These are phyloP conservation scores for Yasuhikotakia modesta DNA, from an alignment of 2,797 vertebrate species.

Conservation along the genomic window DNA sequence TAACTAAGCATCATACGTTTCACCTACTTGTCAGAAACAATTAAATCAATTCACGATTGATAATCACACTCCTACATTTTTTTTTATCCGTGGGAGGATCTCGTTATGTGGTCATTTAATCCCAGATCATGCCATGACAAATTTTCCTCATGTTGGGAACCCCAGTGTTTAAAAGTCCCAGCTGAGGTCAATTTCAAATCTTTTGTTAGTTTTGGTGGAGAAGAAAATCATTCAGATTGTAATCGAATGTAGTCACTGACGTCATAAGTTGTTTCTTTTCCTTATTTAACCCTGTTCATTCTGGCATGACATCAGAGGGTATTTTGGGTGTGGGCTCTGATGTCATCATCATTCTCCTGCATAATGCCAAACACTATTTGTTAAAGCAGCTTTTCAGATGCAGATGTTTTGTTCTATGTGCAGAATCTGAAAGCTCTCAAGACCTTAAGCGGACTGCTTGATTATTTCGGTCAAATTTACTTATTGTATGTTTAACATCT, in stretches of 20 bases:
- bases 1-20: not conserved
- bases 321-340: conserved; percentile 13
- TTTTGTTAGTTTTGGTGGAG: conserved; percentile 14
- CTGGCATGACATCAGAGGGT: conserved; percentile 58
- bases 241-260: conserved; percentile 64
- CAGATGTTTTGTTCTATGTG: not conserved
- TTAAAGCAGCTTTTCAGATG: not conserved
- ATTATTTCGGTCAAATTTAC: conserved; percentile 24
- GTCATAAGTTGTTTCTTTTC: conserved; percentile 63
- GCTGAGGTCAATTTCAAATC: conserved; percentile 69
- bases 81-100: not conserved
- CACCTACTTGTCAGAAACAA: not conserved
- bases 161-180: conserved; percentile 53
- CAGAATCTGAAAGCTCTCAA: not conserved
- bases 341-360: conserved; percentile 9
- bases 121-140: conserved; percentile 20
- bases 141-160: conserved; percentile 29
- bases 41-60: not conserved
- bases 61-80: not conserved
- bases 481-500: conserved; percentile 8
- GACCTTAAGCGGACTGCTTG: conserved; percentile 2
- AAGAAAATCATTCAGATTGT: conserved; percentile 57
- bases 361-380: conserved; percentile 1
- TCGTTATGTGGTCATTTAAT: conserved; percentile 5
- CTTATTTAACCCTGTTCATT: conserved; percentile 42